Evolutionary conservation across 2,797 vertebrate genomes (phyloP), one percentile per base, ranked within the genome.

Genomic region (Clarias pachynema): DNA sequence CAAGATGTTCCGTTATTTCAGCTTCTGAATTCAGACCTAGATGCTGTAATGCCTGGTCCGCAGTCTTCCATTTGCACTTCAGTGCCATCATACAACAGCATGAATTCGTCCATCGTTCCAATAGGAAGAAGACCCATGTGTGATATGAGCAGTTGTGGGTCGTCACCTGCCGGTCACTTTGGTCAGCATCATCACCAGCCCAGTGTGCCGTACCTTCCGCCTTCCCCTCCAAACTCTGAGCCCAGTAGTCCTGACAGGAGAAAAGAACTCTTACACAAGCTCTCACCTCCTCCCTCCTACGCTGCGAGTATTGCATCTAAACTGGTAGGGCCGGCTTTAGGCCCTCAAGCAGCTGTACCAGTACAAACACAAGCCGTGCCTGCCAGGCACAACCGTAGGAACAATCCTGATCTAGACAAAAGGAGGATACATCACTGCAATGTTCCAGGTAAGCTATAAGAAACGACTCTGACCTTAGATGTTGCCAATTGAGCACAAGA

Each of bases 351-450:
- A 0, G 84, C 95, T 0, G 93, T 97, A 86, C 95, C 96, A 8
- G 94, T 95, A 87, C 92, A 93, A 86, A 94, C 95, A 1, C 96
- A 95, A 82, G 92, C 93, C 0, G 93, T 96, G 87, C 91, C 94
- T 1, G 91, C 92, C 80, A 96, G 95, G 89, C 97, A 96, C 92
- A 98, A 97, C 88, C 95, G 97, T 68, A 96, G 97, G 92, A 99
- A 96, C 92, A 99, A 99, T 89, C 97, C 98, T 0, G 98, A 99
- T 90, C 91, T 99, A 92, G 98, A 99, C 93, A 98, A 98, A 89
- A 94, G 98, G 60, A 95, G 98, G 81, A 98, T 99, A 92, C 98
- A 99, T 93, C 97, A 98, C 96, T 99, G 98, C 91, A 96, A 97
- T 82, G 97, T 98, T 78, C 96, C 96, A 83, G 98, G 98, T 99